phyloP scores from a whole-genome alignment of 2,888 invertebrate species.

The Cosmia pyralina region DNA sequence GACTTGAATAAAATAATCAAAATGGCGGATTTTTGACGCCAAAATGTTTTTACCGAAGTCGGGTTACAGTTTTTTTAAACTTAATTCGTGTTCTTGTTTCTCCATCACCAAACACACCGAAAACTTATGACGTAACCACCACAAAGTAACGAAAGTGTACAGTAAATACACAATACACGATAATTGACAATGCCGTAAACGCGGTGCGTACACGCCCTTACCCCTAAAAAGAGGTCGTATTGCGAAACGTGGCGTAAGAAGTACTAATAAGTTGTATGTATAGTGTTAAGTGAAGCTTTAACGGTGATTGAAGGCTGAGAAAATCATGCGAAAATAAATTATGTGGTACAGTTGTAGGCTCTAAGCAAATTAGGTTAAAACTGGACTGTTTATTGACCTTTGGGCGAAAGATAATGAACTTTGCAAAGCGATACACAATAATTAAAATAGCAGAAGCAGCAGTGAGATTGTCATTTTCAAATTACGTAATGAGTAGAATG shows the following conservation, averaged over 20 bases:
- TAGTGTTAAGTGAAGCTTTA: conserved; percentile 45
- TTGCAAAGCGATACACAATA: not conserved
- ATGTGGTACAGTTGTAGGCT: not conserved
- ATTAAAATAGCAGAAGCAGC: not conserved
- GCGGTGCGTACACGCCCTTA: conserved; percentile 38
- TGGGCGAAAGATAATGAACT: not conserved
- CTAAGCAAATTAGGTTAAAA: no score
- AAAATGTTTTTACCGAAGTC: no score
- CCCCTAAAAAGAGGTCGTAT: conserved; percentile 48
- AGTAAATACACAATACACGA: conserved; percentile 44
- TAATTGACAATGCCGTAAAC: conserved; percentile 41
- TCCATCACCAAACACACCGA: not conserved
- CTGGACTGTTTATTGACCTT: no score
- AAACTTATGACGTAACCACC: conserved; percentile 25
- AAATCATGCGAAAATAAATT: conserved; percentile 6
- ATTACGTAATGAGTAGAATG: not conserved
- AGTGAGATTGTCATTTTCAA: not conserved
- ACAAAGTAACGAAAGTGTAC: conserved; percentile 52
- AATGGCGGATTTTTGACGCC: no score
- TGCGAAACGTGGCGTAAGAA: conserved; percentile 51
- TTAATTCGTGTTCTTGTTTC: no score
- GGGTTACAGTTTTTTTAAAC: no score
- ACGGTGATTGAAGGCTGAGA: conserved; percentile 37
- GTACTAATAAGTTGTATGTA: conserved; percentile 34
- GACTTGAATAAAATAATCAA: no score